Conservation (phyloP, 2,797 vertebrate species). For the Typhlichthys subterraneus region DNA sequence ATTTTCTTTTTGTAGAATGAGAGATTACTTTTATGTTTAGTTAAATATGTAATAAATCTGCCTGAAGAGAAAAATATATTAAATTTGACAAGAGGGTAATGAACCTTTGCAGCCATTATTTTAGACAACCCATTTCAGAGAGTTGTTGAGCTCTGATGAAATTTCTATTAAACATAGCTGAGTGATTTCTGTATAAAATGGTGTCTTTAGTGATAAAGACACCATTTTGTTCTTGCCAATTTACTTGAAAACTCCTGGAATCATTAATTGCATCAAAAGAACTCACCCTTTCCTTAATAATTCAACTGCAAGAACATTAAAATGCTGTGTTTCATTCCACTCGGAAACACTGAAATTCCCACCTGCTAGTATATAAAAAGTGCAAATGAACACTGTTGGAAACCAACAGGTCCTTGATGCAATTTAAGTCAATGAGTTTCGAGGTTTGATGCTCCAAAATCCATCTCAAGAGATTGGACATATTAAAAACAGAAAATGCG, state of each 20-base stretch:
- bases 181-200: slow-evolving; percentile 76
- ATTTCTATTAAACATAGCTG: slow-evolving; percentile 85
- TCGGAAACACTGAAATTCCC: no score
- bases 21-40: slow-evolving; percentile 69
- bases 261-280: slow-evolving; percentile 80
- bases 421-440: no score
- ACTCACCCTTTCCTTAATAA: slow-evolving; percentile 75
- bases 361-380: no score
- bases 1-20: slow-evolving; percentile 50
- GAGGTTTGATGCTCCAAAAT: no score
- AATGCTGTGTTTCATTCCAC: not conserved
- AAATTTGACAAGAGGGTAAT: slow-evolving; percentile 86
- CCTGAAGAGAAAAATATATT: slow-evolving; percentile 80
- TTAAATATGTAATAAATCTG: slow-evolving; percentile 82
- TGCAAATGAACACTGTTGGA: no score
- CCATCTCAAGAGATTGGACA: no score
- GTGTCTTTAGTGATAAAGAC: slow-evolving; percentile 75
- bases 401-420: no score
- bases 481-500: no score
- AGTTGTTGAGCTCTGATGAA: slow-evolving; percentile 83
- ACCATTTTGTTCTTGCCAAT: slow-evolving; percentile 74
- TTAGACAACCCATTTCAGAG: slow-evolving; percentile 81
- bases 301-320: slow-evolving; percentile 73
- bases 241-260: slow-evolving; percentile 80
- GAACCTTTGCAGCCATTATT: slow-evolving; percentile 83